These are phyloP conservation scores for Patiria pectinifera DNA, from an alignment of 53 echinoderm and acorn worm species.

Conservation along the genomic window DNA sequence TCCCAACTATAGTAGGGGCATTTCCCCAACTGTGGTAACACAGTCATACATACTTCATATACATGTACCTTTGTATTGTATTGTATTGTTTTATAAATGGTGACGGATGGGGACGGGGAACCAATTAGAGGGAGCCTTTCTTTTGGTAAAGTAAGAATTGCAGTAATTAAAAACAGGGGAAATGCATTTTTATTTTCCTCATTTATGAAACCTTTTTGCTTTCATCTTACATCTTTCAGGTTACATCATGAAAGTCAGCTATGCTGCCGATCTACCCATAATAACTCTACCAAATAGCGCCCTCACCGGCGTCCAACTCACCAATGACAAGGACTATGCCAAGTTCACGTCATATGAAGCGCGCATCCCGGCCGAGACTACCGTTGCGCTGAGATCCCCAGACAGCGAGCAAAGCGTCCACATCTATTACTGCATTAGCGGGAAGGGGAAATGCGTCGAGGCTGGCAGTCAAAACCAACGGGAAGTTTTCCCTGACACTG, in stretches of 20 bases:
- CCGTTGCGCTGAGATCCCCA: constrained; percentile 37
- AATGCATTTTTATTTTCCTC: too few relatives aligned
- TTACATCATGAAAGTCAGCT: constrained; percentile 43
- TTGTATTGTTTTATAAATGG: too few relatives aligned
- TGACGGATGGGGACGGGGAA: too few relatives aligned
- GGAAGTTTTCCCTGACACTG: constrained; percentile 14
- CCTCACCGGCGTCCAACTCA: constrained; percentile 46
- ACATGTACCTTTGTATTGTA: too few relatives aligned
- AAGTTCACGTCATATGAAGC: constrained; percentile 46
- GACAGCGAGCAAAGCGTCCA: constrained; percentile 19
- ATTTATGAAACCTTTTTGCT: too few relatives aligned
- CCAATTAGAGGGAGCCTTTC: too few relatives aligned
- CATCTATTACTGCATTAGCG: constrained; percentile 62
- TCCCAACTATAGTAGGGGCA: too few relatives aligned
- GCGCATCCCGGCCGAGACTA: constrained; percentile 8
- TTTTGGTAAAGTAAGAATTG: too few relatives aligned
- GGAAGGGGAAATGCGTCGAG: background rate
- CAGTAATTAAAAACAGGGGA: too few relatives aligned
- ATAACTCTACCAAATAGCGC: constrained; percentile 38
- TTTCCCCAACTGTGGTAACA: too few relatives aligned
- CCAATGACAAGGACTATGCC: background rate
- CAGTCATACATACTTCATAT: too few relatives aligned
- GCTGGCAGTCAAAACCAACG: background rate
- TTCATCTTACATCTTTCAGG: background rate
- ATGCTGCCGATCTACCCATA: constrained; percentile 24